Evolutionary conservation across 2,888 invertebrate genomes (phyloP).

Genomic region (Tiliacea aurago): DNA sequence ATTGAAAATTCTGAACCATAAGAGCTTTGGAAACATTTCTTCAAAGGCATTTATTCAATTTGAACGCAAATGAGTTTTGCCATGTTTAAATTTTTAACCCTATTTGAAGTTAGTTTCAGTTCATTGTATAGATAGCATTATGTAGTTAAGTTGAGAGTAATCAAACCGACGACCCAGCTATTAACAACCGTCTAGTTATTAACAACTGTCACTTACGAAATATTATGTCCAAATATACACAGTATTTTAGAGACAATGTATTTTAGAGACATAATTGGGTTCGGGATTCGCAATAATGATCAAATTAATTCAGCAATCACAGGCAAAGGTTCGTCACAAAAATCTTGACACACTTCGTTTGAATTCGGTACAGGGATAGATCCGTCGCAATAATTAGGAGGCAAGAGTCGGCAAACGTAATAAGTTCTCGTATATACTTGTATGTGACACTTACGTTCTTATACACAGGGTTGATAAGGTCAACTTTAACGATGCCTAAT

Average conservation of each 20-base stretch:
- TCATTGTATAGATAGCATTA: not conserved
- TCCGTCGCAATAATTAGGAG: slow-evolving; percentile 44
- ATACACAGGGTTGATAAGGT: slow-evolving; percentile 29
- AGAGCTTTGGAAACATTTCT: not conserved
- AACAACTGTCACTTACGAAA: slow-evolving; percentile 8
- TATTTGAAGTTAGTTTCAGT: not conserved
- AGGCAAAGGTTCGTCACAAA: slow-evolving; percentile 16
- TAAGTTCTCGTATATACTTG: slow-evolving; percentile 21
- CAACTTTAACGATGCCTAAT: slow-evolving; percentile 39
- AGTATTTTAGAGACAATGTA: slow-evolving; percentile 10
- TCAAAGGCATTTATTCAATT: not conserved
- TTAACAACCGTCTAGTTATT: not conserved
- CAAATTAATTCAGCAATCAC: slow-evolving; percentile 41
- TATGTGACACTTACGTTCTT: slow-evolving; percentile 16
- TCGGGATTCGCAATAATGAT: slow-evolving; percentile 24
- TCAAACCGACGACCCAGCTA: not conserved
- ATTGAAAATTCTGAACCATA: too few relatives aligned
- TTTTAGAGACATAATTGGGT: slow-evolving; percentile 24
- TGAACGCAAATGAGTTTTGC: not conserved
- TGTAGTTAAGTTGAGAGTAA: not conserved
- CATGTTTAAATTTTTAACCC: not conserved
- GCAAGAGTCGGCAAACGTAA: slow-evolving; percentile 17
- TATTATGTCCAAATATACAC: slow-evolving; percentile 1
- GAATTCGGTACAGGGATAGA: slow-evolving; percentile 22
- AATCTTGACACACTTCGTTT: slow-evolving; percentile 39